Base-by-base conservation (phyloP, 2,113 vertebrate species). In the Perccottus glenii region DNA sequence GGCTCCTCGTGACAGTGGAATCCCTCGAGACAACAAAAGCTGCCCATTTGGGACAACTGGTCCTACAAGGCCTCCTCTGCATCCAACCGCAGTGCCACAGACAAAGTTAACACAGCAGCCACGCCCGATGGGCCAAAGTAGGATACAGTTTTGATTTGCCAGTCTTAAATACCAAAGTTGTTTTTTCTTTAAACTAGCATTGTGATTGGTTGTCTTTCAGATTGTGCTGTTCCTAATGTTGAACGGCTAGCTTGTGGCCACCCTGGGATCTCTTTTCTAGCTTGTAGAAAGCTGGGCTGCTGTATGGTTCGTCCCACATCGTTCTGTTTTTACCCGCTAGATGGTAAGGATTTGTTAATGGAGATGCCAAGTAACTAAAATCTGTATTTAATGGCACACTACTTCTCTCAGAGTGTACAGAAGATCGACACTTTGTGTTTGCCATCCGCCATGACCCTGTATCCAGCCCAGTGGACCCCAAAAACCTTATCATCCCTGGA, bases 361-460 rank as follows among this genome's bases (percentile, higher is more conserved):
- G 1, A 1, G 19, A 1, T 27, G 19, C 1, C 19, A 27, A 27
- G 19, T 27, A 27, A 27, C 19, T 27, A 27, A 5, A 5, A 3
- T 44, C 9, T 47, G 0, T 6, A 49, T 46, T 11, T 43, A 8
- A 10, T 11, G 48, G 3, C 11, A 14, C 14, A 35, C 27, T 11
- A 2, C 3, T 15, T 11, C 11, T 12, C 14, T 3, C 5, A 93
- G 92, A 84, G 48, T 93, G 92, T 80, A 90, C 90, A 1, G 44
- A 4, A 0, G 90, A 92, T 69, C 48, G 55, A 16, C 66, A 90
- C 32, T 91, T 93, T 79, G 88, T 93, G 6, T 91, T 93, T 52
- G 70, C 70, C 4, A 74, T 93, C 67, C 56, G 78, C 5, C 5
- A 11, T 4, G 5, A 86, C 52, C 42, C 73, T 7, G n/a, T 69